Evolutionary conservation across 2,113 vertebrate genomes (phyloP), one percentile per base, ranked within the genome.

Genomic region (Rhea americana): DNA sequence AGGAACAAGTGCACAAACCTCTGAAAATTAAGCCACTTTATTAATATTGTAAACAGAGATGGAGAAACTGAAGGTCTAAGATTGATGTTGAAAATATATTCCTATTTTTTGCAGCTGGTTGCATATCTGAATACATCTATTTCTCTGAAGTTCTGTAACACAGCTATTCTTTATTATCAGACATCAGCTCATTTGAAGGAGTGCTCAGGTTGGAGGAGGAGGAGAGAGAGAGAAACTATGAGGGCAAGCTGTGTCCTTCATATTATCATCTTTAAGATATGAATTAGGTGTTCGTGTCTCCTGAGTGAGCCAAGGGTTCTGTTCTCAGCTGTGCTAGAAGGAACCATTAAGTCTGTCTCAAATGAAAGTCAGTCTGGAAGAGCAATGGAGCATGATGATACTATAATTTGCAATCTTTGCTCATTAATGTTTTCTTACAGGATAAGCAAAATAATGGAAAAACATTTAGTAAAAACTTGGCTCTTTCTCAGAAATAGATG

Each of bases 381-480:
- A 81, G 48, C 43, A 56, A 45, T 74, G 55, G 73, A 74, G 85
- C 39, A 77, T 84, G 37, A 37, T 35, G 35, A 59, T 73, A 68
- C 48, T 73, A 17, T 85, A 77, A 65, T 83, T 95, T 81, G 85
- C 79, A 65, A 47, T 78, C 41, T 89, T 89, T 85, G 32, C 43
- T 96, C 65, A 59, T 76, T 51, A 91, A 76, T 71, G 67, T 19
- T 56, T 80, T 85, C 39, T 70, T 82, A 37, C 72, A 62, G 86
- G 82, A 82, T 77, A 74, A 84, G 12, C 68, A 86, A 65, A 80
- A 85, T 90, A 81, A 32, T 56, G 72, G 53, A 89, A 88, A 93
- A 73, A 89, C 62, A 82, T 92, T 94, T 82, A 83, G 43, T 71
- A 56, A 80, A 89, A 51, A 32, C 24, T 90, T 39, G 66, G 26